Conservation (phyloP, 2,888 invertebrate genomes). For the Dynastes tityus region DNA sequence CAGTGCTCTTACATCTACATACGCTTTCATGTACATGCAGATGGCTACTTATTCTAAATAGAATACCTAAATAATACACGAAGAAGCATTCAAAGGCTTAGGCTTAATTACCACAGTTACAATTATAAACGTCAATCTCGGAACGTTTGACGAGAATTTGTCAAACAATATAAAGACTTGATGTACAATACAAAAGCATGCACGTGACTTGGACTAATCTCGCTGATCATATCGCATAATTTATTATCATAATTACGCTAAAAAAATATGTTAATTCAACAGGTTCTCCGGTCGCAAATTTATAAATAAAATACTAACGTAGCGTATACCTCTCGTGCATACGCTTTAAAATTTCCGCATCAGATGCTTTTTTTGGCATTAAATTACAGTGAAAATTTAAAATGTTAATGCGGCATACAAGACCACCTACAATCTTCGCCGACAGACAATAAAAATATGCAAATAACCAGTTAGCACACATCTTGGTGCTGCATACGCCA, state of each 20-base stretch:
- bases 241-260: background rate
- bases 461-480: slow-evolving; percentile 29
- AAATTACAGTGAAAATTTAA: slow-evolving; percentile 28
- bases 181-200: no score
- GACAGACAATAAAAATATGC: slow-evolving; percentile 27
- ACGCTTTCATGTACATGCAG: slow-evolving; percentile 3
- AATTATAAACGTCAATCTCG: slow-evolving; percentile 9
- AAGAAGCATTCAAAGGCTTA: slow-evolving; percentile 2
- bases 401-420: slow-evolving; percentile 24
- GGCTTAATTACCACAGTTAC: background rate
- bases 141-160: background rate
- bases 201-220: no score
- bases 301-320: slow-evolving; percentile 24
- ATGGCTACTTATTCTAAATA: slow-evolving; percentile 16
- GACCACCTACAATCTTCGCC: slow-evolving; percentile 28
- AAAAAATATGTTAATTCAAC: slow-evolving; percentile 20
- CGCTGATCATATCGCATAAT: background rate
- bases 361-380: slow-evolving; percentile 24
- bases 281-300: background rate
- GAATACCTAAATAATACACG: slow-evolving; percentile 17
- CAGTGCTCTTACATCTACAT: slow-evolving; percentile 18
- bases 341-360: slow-evolving; percentile 29
- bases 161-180: background rate
- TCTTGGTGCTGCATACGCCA: background rate
- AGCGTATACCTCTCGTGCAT: slow-evolving; percentile 2